A percentile compares a stretch with the other conserved stretches of the same genome.
phyloP scores from a whole-genome alignment of 2,113 vertebrate species.

The cat (Felis catus) region F.catus_Fca126_mat1.0 CM031428.1:55338001-55338500 shows the following conservation, averaged over 20 bases:
- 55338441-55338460: not conserved
- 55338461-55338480: conserved; percentile 29
- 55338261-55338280: not conserved
- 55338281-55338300: not conserved
- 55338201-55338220: conserved; percentile 25
- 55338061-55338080: not conserved
- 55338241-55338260: not conserved
- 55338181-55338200: conserved; percentile 76
- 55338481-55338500: conserved; percentile 69
- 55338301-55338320: not conserved
- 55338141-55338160: conserved; percentile 74
- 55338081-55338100: conserved; percentile 59
- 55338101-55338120: conserved; percentile 51
- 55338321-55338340: not conserved
- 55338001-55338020: not conserved
- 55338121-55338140: conserved; percentile 64
- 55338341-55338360: not conserved
- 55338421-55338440: not conserved
- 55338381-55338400: not conserved
- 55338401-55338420: not conserved
- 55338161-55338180: conserved; percentile 77
- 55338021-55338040: not conserved
- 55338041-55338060: not conserved
- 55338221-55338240: conserved; percentile 56
- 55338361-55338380: not conserved